phyloP scores from a whole-genome alignment of 1,140 invertebrate genomes.

The Probaryconus sp. region DNA sequence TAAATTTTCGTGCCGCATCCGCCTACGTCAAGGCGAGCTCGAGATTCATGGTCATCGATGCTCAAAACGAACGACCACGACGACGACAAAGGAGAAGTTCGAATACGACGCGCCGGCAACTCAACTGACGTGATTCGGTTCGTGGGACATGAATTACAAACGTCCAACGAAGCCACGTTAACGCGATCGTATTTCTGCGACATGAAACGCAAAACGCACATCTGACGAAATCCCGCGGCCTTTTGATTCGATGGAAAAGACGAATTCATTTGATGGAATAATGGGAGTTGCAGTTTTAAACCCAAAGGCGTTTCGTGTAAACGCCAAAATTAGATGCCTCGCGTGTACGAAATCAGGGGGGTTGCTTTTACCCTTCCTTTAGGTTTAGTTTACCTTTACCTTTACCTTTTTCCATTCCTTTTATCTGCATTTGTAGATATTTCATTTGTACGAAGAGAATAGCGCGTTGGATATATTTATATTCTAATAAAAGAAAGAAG shows the following conservation, averaged over 20 bases:
- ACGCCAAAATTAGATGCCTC: slow-evolving; percentile 36
- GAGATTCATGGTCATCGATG: slow-evolving; percentile 26
- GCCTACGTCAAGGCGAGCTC: slow-evolving; percentile 20
- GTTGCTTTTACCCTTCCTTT: slow-evolving; percentile 28
- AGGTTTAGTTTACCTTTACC: slow-evolving; percentile 45
- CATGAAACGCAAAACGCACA: background rate
- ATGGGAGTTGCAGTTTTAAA: slow-evolving; percentile 14
- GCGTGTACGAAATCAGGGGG: slow-evolving; percentile 21
- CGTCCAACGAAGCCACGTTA: background rate
- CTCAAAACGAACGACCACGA: slow-evolving; percentile 5
- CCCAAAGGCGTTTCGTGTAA: slow-evolving; percentile 27
- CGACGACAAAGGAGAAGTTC: background rate
- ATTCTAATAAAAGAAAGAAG: no score
- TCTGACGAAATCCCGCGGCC: no score
- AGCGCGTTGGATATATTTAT: no score
- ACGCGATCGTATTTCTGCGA: background rate
- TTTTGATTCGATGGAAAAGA: background rate
- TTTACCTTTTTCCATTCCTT: no score
- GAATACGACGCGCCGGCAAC: background rate
- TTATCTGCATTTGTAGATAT: background rate
- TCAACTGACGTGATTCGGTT: background rate
- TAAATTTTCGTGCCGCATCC: slow-evolving; percentile 30
- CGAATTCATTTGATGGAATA: slow-evolving; percentile 3
- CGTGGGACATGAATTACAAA: background rate
- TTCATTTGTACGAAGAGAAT: background rate